Conservation (phyloP, 2,797 vertebrate species). For the Clarias laeviceps region DNA sequence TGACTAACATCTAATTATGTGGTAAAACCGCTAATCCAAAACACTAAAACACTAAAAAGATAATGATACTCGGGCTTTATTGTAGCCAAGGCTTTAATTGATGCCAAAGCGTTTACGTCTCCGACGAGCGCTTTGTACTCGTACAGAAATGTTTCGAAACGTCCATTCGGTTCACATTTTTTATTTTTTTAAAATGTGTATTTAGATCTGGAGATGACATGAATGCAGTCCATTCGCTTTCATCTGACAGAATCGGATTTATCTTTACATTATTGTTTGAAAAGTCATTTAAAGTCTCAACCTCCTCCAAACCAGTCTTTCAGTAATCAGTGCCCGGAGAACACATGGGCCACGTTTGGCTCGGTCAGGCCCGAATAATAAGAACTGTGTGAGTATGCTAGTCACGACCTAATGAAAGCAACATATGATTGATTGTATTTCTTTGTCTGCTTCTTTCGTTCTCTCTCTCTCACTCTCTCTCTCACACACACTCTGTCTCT, state of each 20-base stretch:
- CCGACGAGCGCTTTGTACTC: slow-evolving; percentile 6
- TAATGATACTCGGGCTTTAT: slow-evolving; percentile 26
- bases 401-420: slow-evolving; percentile 69
- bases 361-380: slow-evolving; percentile 61
- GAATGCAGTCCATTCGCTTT: not conserved
- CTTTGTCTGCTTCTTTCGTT: slow-evolving; percentile 31
- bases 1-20: slow-evolving; percentile 45
- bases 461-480: slow-evolving; percentile 11
- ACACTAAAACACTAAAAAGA: slow-evolving; percentile 34
- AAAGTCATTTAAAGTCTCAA: not conserved
- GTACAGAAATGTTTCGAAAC: not conserved
- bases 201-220: not conserved
- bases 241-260: not conserved
- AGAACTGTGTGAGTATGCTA: slow-evolving; percentile 59
- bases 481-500: not conserved
- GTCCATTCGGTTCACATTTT: not conserved
- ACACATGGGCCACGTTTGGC: slow-evolving; percentile 39
- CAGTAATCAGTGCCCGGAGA: slow-evolving; percentile 10
- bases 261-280: slow-evolving; percentile 6
- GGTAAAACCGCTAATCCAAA: slow-evolving; percentile 33
- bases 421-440: slow-evolving; percentile 64
- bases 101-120: slow-evolving; percentile 6
- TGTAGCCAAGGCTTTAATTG: slow-evolving; percentile 1
- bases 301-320: not conserved
- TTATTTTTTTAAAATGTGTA: not conserved